Percentiles rank a stretch among this genome's conserved stretches.
phyloP scores from a whole-genome alignment of 2,888 invertebrate genomes.

The Podotricha telesiphe region DNA sequence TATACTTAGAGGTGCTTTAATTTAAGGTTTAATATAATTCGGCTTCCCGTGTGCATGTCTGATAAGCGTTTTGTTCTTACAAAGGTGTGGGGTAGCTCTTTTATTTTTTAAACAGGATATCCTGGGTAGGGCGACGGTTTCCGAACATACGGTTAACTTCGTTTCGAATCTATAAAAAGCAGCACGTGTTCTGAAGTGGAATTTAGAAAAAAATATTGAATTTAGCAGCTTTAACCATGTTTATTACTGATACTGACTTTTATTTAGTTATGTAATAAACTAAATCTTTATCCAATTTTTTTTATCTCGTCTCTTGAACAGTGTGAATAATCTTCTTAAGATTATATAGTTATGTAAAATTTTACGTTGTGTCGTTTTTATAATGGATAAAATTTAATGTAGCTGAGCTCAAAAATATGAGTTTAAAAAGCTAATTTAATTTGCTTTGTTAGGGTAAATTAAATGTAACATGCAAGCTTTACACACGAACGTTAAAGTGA shows the following conservation, averaged over 20 bases:
- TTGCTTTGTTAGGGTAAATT: neutral
- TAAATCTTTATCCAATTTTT: too few species aligned
- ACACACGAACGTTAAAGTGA: slow-evolving; percentile 1
- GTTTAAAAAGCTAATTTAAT: neutral
- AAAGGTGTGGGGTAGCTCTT: slow-evolving; percentile 74
- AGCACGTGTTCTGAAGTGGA: slow-evolving; percentile 71
- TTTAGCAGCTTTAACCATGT: slow-evolving; percentile 24
- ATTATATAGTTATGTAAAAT: too few species aligned
- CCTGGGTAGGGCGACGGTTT: slow-evolving; percentile 70
- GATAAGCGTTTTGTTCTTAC: slow-evolving; percentile 41
- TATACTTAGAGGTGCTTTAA: neutral
- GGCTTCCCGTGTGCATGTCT: slow-evolving; percentile 7
- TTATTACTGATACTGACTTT: neutral
- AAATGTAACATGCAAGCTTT: neutral
- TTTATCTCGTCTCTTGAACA: too few species aligned
- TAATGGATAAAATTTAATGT: neutral
- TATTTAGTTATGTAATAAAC: neutral
- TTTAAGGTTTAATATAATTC: slow-evolving; percentile 26
- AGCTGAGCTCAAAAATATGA: neutral
- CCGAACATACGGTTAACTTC: slow-evolving; percentile 72
- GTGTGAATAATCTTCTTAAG: too few species aligned
- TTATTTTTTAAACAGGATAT: slow-evolving; percentile 81
- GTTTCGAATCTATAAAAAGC: slow-evolving; percentile 63
- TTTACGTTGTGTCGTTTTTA: too few species aligned
- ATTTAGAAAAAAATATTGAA: slow-evolving; percentile 47